phyloP scores from a whole-genome alignment of 2,888 invertebrate species.

The Phytoseiulus persimilis region DNA sequence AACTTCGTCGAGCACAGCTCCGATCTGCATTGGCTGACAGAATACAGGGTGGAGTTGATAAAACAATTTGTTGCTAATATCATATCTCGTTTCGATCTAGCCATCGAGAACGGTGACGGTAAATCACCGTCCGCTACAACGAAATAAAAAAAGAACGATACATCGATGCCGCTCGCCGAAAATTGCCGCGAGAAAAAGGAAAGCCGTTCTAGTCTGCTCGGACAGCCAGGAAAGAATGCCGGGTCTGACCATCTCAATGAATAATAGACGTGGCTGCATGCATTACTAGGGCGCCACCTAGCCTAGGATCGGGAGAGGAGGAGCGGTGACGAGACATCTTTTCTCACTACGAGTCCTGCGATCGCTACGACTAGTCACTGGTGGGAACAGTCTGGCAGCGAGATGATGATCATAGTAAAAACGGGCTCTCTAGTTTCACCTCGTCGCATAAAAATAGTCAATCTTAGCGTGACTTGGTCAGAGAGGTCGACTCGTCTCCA shows the following conservation, averaged over 20 bases:
- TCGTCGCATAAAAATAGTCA: neutral
- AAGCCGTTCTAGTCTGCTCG: neutral
- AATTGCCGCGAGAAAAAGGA: neutral
- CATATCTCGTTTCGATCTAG: neutral
- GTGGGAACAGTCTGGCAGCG: neutral
- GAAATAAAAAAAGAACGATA: neutral
- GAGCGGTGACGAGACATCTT: neutral
- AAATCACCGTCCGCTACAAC: neutral
- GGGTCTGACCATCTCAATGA: neutral
- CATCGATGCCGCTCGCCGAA: neutral
- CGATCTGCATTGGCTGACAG: neutral
- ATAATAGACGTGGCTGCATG: neutral
- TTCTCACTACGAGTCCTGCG: neutral
- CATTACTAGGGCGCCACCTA: neutral
- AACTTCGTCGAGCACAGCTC: neutral
- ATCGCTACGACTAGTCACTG: neutral
- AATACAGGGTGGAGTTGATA: constrained; percentile 5
- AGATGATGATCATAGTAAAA: neutral
- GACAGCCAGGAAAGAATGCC: too few relatives aligned
- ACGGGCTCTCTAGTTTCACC: neutral
- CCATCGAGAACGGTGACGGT: neutral
- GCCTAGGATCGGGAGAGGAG: neutral
- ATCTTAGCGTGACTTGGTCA: neutral
- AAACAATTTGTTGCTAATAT: constrained; percentile 5
- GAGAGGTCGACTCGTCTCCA: neutral